A percentile compares a stretch with the other conserved stretches of the same genome.
Conservation (phyloP, 2,113 vertebrate genomes). For the Theristicus caerulescens region DNA sequence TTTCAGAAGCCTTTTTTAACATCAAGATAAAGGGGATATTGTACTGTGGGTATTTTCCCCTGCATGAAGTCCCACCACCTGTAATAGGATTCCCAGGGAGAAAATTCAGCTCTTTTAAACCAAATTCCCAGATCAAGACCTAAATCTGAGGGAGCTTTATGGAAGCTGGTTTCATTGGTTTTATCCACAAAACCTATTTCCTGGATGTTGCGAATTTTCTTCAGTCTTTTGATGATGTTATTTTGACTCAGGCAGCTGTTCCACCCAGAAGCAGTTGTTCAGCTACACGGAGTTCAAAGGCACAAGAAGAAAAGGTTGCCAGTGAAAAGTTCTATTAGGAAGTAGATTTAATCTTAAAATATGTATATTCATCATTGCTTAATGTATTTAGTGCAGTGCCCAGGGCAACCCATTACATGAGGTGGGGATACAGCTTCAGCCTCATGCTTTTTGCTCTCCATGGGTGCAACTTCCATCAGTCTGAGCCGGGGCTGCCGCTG, state of each 20-base stretch:
- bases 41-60: not conserved
- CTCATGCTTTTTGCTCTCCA: not conserved
- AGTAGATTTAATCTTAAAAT: conserved; percentile 27
- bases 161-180: not conserved
- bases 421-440: not conserved
- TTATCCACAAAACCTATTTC: not conserved
- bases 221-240: not conserved
- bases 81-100: not conserved
- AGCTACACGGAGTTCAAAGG: not conserved
- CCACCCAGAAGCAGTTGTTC: not conserved
- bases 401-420: not conserved
- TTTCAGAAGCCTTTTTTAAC: not conserved
- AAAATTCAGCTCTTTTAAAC: not conserved
- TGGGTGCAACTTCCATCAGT: not conserved
- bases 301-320: not conserved
- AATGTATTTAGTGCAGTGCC: not conserved
- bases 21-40: not conserved
- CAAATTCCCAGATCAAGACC: not conserved
- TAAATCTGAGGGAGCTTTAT: not conserved
- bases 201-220: not conserved
- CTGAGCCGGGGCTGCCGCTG: not conserved
- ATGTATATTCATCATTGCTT: not conserved
- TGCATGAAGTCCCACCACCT: not conserved
- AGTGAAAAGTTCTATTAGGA: not conserved
- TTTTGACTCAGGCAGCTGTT: not conserved